These are phyloP conservation scores for Hydractinia symbiolongicarpus DNA, from an alignment of 30 jellyfish, hydroid and myxozoan species.

Conservation along the genomic window DNA sequence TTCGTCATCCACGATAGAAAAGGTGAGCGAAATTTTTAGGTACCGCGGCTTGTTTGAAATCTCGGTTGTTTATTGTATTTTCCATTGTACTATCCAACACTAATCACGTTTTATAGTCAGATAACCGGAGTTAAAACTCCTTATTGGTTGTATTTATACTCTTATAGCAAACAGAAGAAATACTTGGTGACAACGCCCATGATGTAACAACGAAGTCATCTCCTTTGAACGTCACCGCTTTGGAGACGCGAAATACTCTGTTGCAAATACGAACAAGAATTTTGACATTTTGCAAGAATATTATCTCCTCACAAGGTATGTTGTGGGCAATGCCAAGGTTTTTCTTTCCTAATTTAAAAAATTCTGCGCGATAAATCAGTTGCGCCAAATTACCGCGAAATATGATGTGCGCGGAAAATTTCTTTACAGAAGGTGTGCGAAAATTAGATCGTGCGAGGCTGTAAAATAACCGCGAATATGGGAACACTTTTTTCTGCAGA, in stretches of 20 bases:
- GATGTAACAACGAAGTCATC: constrained; percentile 29
- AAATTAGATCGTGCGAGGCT: too few relatives aligned
- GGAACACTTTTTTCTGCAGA: too few relatives aligned
- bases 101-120: too few relatives aligned
- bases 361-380: not conserved
- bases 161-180: constrained; percentile 30
- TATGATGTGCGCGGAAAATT: too few relatives aligned
- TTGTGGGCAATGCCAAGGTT: not conserved
- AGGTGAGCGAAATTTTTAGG: not conserved
- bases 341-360: not conserved
- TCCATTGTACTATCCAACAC: too few relatives aligned
- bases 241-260: constrained; percentile 40
- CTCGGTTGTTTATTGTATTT: too few relatives aligned
- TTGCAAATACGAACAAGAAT: constrained; percentile 66
- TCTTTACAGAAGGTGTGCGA: too few relatives aligned
- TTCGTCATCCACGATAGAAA: constrained; percentile 26
- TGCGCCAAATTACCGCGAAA: too few relatives aligned
- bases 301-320: constrained; percentile 56
- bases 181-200: constrained; percentile 35
- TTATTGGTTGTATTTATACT: not conserved
- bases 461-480: too few relatives aligned
- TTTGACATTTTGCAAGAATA: constrained; percentile 46
- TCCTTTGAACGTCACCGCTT: constrained; percentile 31
- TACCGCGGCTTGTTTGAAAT: too few relatives aligned
- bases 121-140: too few relatives aligned